Conservation (phyloP, 1,140 invertebrate species). For the Cepaea nemoralis region DNA sequence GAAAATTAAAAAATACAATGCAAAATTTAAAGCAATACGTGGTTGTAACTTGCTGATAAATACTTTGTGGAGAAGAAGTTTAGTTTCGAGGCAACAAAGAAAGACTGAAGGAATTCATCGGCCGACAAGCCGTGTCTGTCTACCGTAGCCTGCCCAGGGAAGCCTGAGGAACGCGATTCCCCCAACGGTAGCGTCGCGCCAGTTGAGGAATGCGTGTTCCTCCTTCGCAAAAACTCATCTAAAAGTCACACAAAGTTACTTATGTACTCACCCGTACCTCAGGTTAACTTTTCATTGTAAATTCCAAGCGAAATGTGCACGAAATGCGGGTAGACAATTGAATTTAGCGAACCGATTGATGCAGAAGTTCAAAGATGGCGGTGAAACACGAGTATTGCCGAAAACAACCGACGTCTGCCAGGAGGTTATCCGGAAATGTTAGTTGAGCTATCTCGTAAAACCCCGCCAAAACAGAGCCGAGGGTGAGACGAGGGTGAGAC, state of each 20-base stretch:
- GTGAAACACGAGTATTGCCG: constrained; percentile 45
- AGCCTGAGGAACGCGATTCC: neutral
- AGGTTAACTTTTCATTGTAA: constrained; percentile 42
- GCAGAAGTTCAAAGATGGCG: constrained; percentile 46
- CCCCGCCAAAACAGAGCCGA: neutral
- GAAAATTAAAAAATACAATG: neutral
- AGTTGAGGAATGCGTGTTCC: constrained; percentile 39
- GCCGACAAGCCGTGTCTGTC: neutral
- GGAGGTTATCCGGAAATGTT: constrained; percentile 37
- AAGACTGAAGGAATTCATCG: constrained; percentile 18
- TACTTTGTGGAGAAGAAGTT: too few species aligned
- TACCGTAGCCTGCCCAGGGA: constrained; percentile 1
- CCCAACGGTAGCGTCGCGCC: neutral
- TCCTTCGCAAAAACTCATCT: neutral
- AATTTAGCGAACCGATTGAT: constrained; percentile 35
- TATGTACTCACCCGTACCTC: constrained; percentile 39
- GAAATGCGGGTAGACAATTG: constrained; percentile 37
- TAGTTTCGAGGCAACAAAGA: neutral
- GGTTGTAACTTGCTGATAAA: too few species aligned
- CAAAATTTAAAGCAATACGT: too few species aligned
- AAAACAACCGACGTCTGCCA: constrained; percentile 31
- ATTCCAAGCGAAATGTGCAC: constrained; percentile 43
- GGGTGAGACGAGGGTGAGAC: neutral
- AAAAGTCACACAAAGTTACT: constrained; percentile 9
- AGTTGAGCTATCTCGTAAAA: neutral